Percentiles rank a stretch among this genome's conserved stretches.
Conservation (phyloP, 2,888 invertebrate genomes). For the Drosophila picticornis region DNA sequence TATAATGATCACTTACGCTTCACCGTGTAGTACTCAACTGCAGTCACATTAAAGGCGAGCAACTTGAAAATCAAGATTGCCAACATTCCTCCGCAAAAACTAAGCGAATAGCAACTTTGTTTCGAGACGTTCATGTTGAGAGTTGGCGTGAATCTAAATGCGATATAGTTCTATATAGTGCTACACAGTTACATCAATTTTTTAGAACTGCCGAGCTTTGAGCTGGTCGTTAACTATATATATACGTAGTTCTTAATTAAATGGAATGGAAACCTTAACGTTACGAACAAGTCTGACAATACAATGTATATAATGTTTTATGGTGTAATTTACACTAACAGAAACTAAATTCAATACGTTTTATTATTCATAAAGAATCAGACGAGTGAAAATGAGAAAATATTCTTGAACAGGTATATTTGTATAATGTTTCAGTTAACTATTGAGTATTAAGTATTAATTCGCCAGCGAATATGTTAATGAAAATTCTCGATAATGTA, state of each 20-base stretch:
- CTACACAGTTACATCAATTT: constrained; percentile 30
- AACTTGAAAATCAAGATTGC: constrained; percentile 35
- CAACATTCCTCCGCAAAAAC: constrained; percentile 41
- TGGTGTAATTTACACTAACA: not conserved
- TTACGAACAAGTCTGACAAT: constrained; percentile 12
- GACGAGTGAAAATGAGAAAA: not conserved
- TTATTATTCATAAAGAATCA: not conserved
- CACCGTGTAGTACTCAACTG: constrained; percentile 66
- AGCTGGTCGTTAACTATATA: constrained; percentile 23
- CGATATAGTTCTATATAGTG: constrained; percentile 8
- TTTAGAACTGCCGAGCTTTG: constrained; percentile 28
- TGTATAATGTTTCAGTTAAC: not conserved
- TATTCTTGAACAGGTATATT: not conserved
- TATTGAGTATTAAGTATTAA: not conserved
- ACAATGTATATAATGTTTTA: not conserved
- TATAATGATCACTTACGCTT: constrained; percentile 69
- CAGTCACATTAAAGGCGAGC: constrained; percentile 19
- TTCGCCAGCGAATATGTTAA: constrained; percentile 9
- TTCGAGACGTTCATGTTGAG: constrained; percentile 43
- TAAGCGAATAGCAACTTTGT: constrained; percentile 10
- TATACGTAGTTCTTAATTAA: constrained; percentile 20
- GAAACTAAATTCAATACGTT: not conserved
- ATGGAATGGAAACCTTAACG: constrained; percentile 3
- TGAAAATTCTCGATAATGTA: constrained; percentile 58
- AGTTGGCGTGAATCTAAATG: constrained; percentile 29